These are phyloP conservation scores for Nemopilema nomurai DNA, from an alignment of 30 jellyfish, hydroid and myxozoan species.

Conservation along the genomic window DNA sequence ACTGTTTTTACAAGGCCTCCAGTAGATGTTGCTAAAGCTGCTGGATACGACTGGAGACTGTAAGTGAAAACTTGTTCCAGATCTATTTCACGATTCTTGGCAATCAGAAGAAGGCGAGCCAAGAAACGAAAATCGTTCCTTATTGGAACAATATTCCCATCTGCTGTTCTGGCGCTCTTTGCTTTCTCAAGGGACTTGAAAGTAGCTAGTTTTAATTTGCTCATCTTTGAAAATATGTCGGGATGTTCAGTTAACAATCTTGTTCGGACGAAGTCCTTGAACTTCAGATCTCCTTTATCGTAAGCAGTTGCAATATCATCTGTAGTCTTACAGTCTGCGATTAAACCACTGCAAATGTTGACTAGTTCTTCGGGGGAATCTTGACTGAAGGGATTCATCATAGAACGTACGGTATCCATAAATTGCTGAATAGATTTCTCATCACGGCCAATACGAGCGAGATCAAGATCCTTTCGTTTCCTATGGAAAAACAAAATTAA, in stretches of 20 bases:
- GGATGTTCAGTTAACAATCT: conserved; percentile 21
- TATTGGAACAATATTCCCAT: conserved; percentile 35
- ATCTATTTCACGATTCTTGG: conserved; percentile 26
- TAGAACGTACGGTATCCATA: conserved; percentile 5
- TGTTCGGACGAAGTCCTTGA: conserved; percentile 9
- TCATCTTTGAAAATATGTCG: conserved; percentile 25
- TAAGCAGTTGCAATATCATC: conserved; percentile 31
- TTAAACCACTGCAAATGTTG: conserved; percentile 50
- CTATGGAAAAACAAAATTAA: conserved; percentile 13
- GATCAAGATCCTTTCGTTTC: conserved; percentile 44
- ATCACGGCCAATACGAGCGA: conserved; percentile 1
- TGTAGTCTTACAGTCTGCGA: conserved; percentile 8
- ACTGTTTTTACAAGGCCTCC: conserved; percentile 32
- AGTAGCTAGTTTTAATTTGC: conserved; percentile 15
- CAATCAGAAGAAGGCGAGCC: conserved; percentile 33
- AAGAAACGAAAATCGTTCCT: conserved; percentile 10
- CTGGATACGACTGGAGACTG: conserved; percentile 17
- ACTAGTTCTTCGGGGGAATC: conserved; percentile 10
- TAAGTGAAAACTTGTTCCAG: conserved; percentile 27
- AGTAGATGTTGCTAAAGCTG: conserved; percentile 30
- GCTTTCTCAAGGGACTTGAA: neutral
- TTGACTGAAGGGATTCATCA: conserved; percentile 46
- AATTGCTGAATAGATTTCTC: neutral
- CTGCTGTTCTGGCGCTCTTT: conserved; percentile 2
- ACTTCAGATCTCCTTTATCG: conserved; percentile 41